Evolutionary conservation across 1,140 invertebrate genomes (phyloP).

Genomic region (Oryzaephilus surinamensis): DNA sequence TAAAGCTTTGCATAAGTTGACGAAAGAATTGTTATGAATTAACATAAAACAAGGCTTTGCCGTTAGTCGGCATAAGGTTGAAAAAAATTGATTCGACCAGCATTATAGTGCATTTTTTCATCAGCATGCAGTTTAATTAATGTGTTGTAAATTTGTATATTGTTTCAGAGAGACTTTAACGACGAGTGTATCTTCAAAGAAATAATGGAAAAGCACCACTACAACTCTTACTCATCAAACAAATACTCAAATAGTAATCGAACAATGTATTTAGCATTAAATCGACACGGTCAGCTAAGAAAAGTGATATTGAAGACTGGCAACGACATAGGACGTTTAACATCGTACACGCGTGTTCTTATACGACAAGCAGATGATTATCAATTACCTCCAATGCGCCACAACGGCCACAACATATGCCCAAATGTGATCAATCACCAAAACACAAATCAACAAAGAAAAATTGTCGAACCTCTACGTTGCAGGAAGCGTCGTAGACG

Average conservation of each 20-base stretch:
- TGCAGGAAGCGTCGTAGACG: constrained; percentile 32
- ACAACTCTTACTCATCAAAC: constrained; percentile 73
- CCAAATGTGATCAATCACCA: constrained; percentile 3
- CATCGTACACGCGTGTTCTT: constrained; percentile 56
- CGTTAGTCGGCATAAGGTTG: too few relatives aligned
- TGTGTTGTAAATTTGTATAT: constrained; percentile 40
- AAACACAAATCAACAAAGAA: too few relatives aligned
- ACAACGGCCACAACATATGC: constrained; percentile 23
- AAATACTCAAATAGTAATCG: constrained; percentile 59
- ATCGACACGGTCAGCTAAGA: constrained; percentile 55
- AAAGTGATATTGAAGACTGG: constrained; percentile 54
- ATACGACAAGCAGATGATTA: constrained; percentile 48
- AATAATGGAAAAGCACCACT: constrained; percentile 69
- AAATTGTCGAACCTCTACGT: too few relatives aligned
- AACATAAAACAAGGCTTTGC: too few relatives aligned
- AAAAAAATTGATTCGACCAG: too few relatives aligned
- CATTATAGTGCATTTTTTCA: too few relatives aligned
- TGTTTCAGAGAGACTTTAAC: constrained; percentile 69
- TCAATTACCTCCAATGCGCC: constrained; percentile 31
- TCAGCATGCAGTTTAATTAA: too few relatives aligned
- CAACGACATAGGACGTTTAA: constrained; percentile 58
- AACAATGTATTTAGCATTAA: constrained; percentile 65
- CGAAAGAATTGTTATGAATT: too few relatives aligned
- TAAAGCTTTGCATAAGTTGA: too few relatives aligned
- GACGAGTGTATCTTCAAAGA: constrained; percentile 81